Conservation (phyloP, 2,797 vertebrate species). For the Megalops cyprinoides region DNA sequence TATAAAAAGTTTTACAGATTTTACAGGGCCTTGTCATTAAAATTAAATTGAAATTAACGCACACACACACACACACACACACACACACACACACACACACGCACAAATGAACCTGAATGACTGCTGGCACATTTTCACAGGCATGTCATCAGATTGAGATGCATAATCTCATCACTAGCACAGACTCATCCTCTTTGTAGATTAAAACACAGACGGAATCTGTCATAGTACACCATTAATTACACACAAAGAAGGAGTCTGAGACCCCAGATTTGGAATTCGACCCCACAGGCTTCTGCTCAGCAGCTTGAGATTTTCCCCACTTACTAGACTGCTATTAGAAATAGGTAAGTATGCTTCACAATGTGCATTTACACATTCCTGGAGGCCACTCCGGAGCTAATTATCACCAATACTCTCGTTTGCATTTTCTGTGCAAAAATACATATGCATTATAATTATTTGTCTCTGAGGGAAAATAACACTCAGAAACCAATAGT, state of each 20-base stretch:
- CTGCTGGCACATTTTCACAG: not conserved
- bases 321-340: too few species aligned
- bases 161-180: not conserved
- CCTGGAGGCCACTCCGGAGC: not conserved
- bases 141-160: not conserved
- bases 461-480: not conserved
- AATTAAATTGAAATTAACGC: not conserved
- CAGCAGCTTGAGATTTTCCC: too few species aligned
- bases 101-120: constrained; percentile 3
- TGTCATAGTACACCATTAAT: not conserved
- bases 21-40: not conserved
- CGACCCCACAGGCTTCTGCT: too few species aligned
- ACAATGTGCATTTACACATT: not conserved
- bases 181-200: constrained; percentile 6
- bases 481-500: too few species aligned
- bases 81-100: constrained; percentile 9
- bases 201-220: not conserved
- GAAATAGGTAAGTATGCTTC: not conserved
- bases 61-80: not conserved
- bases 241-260: not conserved
- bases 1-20: too few species aligned
- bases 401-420: not conserved
- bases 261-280: too few species aligned
- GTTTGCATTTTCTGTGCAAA: not conserved
- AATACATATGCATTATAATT: not conserved